Percentiles rank a stretch among this genome's conserved stretches.
Conservation (phyloP, 2,888 invertebrate genomes). For the Nomada fucata region DNA sequence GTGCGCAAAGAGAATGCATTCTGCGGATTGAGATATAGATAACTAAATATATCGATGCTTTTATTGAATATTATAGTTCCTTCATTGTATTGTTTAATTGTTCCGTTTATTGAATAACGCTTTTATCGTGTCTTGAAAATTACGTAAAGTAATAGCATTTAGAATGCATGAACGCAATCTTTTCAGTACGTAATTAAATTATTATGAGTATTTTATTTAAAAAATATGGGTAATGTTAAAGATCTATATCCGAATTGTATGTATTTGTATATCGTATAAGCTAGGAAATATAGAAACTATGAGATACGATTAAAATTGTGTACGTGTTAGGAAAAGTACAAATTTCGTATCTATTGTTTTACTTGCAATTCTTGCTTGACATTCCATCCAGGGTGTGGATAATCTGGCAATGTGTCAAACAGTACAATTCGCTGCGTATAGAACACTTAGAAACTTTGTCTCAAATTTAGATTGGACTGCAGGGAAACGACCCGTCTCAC, state of each 20-base stretch:
- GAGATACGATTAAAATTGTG: background rate
- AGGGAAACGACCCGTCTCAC: constrained; percentile 4
- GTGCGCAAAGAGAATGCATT: constrained; percentile 15
- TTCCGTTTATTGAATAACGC: background rate
- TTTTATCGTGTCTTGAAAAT: background rate
- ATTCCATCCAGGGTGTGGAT: constrained; percentile 16
- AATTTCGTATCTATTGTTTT: background rate
- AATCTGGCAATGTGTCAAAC: constrained; percentile 59
- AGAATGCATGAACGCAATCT: background rate
- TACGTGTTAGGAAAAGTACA: background rate
- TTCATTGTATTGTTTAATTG: background rate
- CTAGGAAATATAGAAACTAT: too few species aligned
- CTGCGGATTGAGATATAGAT: background rate
- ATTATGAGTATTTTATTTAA: background rate
- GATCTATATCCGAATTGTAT: background rate
- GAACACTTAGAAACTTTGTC: constrained; percentile 47
- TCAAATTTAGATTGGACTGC: constrained; percentile 53
- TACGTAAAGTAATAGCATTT: background rate
- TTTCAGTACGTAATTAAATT: background rate
- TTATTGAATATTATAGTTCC: background rate
- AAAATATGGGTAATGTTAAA: background rate
- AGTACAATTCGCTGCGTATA: constrained; percentile 36
- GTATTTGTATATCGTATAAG: too few species aligned
- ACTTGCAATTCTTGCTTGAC: constrained; percentile 10
- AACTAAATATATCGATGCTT: constrained; percentile 29